Percentiles rank a stretch among this genome's conserved stretches.
phyloP scores from a whole-genome alignment of 2,888 invertebrate species.

The Drosophila prolongata region DNA sequence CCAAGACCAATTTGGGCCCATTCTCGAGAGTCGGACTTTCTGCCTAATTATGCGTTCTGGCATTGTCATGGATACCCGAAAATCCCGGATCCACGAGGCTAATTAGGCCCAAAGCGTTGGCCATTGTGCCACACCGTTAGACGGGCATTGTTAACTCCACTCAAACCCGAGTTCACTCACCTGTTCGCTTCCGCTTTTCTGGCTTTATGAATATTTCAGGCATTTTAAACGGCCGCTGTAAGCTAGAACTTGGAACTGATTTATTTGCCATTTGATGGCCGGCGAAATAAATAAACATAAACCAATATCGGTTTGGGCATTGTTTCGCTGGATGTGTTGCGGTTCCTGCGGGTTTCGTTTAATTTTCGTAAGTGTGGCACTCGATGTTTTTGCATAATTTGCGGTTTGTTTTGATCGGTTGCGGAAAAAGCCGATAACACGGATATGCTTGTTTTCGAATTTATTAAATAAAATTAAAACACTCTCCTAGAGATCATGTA shows the following conservation, averaged over 20 bases:
- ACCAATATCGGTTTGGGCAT: conserved; percentile 30
- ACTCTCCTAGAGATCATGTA: background rate
- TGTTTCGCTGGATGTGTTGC: conserved; percentile 24
- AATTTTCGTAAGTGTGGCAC: conserved; percentile 55
- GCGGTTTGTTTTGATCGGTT: conserved; percentile 29
- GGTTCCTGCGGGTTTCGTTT: conserved; percentile 38
- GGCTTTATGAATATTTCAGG: conserved; percentile 63
- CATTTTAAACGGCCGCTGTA: conserved; percentile 23
- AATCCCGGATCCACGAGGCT: conserved; percentile 52
- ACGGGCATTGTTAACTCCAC: conserved; percentile 48
- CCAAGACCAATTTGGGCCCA: conserved; percentile 70
- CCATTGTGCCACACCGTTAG: conserved; percentile 45
- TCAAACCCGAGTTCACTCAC: conserved; percentile 3
- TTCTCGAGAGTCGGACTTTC: conserved; percentile 56
- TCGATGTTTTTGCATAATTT: conserved; percentile 44
- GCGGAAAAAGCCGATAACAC: background rate
- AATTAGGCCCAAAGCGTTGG: conserved; percentile 75
- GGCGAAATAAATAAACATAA: conserved; percentile 45
- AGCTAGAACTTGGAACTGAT: conserved; percentile 24
- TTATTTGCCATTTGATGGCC: conserved; percentile 29
- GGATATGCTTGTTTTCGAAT: background rate
- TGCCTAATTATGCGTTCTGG: conserved; percentile 75
- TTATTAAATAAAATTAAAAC: conserved; percentile 1
- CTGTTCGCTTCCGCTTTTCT: conserved; percentile 33
- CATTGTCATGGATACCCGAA: conserved; percentile 36